Conservation (phyloP, 2,797 vertebrate genomes). For the Notoglanidium macrostoma region DNA sequence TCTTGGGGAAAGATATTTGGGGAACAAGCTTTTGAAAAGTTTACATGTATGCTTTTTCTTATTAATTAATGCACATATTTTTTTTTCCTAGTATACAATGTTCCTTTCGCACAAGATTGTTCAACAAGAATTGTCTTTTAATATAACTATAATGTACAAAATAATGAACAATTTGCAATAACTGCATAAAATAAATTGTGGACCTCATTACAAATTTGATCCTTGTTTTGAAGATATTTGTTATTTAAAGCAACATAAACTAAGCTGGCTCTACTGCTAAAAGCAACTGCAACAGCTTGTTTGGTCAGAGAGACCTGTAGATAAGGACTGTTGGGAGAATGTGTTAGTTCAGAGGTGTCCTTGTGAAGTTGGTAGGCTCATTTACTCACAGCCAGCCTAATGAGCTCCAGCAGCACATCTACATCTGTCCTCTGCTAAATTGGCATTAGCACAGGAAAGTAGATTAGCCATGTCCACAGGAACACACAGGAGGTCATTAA, state of each 20-base stretch:
- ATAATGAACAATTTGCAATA: background rate
- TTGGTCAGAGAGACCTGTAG: slow-evolving; percentile 27
- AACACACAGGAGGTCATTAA: slow-evolving; percentile 49
- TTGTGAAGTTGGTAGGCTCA: slow-evolving; percentile 55
- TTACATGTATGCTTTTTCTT: background rate
- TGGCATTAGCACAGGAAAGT: slow-evolving; percentile 51
- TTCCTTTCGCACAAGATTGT: background rate
- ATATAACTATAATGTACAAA: background rate
- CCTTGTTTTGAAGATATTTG: background rate
- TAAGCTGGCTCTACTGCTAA: slow-evolving; percentile 20
- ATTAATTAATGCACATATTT: background rate
- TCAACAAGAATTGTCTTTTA: background rate
- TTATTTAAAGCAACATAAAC: slow-evolving; percentile 26
- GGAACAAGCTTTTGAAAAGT: background rate
- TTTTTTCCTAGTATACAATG: background rate
- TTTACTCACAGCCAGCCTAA: slow-evolving; percentile 59
- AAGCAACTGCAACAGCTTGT: slow-evolving; percentile 27
- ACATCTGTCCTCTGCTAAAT: slow-evolving; percentile 52
- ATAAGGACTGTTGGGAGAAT: slow-evolving; percentile 28
- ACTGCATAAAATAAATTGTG: background rate
- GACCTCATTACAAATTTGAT: background rate
- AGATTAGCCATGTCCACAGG: slow-evolving; percentile 61
- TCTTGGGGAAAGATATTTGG: background rate
- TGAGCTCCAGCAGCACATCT: slow-evolving; percentile 57
- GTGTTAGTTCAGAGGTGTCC: slow-evolving; percentile 56